phyloP scores from a whole-genome alignment of 2,888 invertebrate genomes.

The Drosophila siamana region DNA sequence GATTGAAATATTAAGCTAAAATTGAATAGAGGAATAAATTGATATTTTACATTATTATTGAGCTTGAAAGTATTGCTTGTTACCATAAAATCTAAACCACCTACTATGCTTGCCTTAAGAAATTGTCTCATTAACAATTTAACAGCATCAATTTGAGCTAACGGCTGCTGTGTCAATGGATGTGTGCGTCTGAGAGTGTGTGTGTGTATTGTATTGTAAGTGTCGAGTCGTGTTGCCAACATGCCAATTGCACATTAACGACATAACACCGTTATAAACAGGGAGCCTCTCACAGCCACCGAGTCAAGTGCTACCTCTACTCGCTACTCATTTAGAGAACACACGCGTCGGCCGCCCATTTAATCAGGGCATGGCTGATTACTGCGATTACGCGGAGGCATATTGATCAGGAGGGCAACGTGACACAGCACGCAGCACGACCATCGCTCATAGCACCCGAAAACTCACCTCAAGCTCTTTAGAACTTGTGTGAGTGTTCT shows the following conservation, averaged over 20 bases:
- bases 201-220: slow-evolving; percentile 34
- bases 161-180: slow-evolving; percentile 32
- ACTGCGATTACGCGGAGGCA: slow-evolving; percentile 74
- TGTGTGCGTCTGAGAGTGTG: slow-evolving; percentile 17
- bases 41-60: neutral
- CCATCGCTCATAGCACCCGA: slow-evolving; percentile 63
- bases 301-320: neutral
- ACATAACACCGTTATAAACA: slow-evolving; percentile 79
- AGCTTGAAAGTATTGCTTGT: neutral
- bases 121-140: slow-evolving; percentile 76
- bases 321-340: neutral
- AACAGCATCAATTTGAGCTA: slow-evolving; percentile 65
- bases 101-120: slow-evolving; percentile 49
- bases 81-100: neutral
- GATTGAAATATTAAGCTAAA: neutral
- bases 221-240: slow-evolving; percentile 70
- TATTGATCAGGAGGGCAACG: slow-evolving; percentile 65
- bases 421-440: slow-evolving; percentile 57
- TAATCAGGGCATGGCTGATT: slow-evolving; percentile 66
- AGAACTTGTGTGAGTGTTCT: neutral
- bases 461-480: slow-evolving; percentile 23
- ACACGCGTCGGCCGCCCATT: slow-evolving; percentile 31
- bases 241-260: slow-evolving; percentile 84
- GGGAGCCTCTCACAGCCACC: slow-evolving; percentile 22
- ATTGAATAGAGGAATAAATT: neutral